These are phyloP conservation scores for Halichoeres trimaculatus DNA, from an alignment of 2,113 vertebrate genomes.

Conservation along the genomic window DNA sequence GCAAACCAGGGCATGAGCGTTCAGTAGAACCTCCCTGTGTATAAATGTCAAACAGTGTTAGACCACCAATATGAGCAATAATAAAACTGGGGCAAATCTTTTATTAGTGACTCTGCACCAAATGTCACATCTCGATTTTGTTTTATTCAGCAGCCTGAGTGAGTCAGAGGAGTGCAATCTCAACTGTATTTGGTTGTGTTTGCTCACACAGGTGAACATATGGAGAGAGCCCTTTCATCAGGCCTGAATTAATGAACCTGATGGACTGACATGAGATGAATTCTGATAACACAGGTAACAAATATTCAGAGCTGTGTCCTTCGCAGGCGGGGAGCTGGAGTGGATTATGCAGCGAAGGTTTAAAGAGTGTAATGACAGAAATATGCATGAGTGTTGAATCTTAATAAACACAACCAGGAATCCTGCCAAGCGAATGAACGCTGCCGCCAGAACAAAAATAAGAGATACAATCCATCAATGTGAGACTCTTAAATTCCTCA, in stretches of 20 bases:
- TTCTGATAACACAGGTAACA: slow-evolving; percentile 11
- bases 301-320: slow-evolving; percentile 22
- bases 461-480: not conserved
- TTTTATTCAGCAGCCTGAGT: slow-evolving; percentile 1
- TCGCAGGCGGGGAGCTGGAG: not conserved
- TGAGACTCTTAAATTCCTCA: slow-evolving; percentile 26
- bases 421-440: not conserved
- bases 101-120: not conserved
- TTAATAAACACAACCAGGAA: slow-evolving; percentile 1
- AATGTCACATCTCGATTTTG: slow-evolving; percentile 11
- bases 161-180: not conserved
- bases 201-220: slow-evolving; percentile 38
- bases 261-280: slow-evolving; percentile 34
- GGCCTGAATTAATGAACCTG: slow-evolving; percentile 37
- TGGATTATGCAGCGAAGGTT: not conserved
- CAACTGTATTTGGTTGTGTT: slow-evolving; percentile 25
- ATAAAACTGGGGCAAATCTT: not conserved
- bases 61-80: not conserved
- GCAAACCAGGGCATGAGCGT: not conserved
- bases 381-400: slow-evolving; percentile 19
- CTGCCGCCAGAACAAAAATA: slow-evolving; percentile 15
- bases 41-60: slow-evolving; percentile 1
- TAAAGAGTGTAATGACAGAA: not conserved
- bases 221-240: slow-evolving; percentile 39
- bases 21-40: not conserved